Base-by-base conservation (phyloP, 2,888 invertebrate genomes). In the Drosophila borealis region DNA sequence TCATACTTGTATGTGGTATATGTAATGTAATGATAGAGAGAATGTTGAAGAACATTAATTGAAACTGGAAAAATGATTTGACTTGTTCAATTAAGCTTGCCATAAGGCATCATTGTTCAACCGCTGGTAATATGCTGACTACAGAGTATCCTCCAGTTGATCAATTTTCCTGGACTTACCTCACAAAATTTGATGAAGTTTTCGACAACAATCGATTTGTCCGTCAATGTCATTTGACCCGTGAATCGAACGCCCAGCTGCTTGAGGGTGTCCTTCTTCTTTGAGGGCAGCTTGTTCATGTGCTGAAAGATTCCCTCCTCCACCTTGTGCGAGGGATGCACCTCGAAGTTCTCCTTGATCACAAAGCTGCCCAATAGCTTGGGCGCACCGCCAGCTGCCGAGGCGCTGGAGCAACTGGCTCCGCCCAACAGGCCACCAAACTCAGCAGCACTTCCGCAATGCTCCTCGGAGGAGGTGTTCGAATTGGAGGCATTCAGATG, bases 131-230 rank as follows among this genome's bases (percentile, higher is more conserved):
- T 17, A 17, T 10, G 2, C 10, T 17, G 17, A 4, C 6, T 41
- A 41, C 17, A 10, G 10, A 11, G 10, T 19, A 19, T 36, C 5
- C 9, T 2, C 37, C 11, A 14, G 13, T 8, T 21, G 44, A 13
- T 2, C 10, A 14, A 3, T 13, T 13, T 21, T 44, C 8, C 5
- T 6, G 13, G 56, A 88, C 90, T 81, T 76, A 92, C 92, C 88
- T 92, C 91, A 81, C 92, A 92, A 73, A 92, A 92, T 83, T 89
- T 91, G 62, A 91, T 91, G 74, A 92, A 92, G 85, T 92, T 92
- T 60, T 92, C 92, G 69, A 92, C 92, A 72, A 92, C 91, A 90
- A 92, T 92, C 83, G 92, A 91, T 90, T 92, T 92, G 79, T 92
- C 92, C 75, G 89, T 85, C 64, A 92, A 77, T 69, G 91, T 92